Conservation (phyloP, 2,888 invertebrate species). For the Rosalia funebris region DNA sequence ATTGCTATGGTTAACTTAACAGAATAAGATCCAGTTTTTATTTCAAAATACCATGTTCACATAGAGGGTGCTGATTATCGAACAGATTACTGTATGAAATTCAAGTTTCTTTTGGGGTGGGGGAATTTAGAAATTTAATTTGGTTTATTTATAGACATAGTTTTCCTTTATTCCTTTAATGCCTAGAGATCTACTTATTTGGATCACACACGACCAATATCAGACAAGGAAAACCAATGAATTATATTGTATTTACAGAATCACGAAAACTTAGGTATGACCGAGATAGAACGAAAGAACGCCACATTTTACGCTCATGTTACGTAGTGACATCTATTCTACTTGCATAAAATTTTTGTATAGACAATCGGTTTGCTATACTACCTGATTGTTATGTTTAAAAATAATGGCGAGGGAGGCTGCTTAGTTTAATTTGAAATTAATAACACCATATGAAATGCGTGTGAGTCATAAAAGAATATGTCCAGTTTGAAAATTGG, state of each 20-base stretch:
- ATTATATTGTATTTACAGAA: background rate
- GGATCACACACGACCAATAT: no score
- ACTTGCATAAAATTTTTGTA: background rate
- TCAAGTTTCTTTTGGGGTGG: no score
- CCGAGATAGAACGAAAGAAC: background rate
- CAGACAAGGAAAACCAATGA: no score
- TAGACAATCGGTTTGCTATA: background rate
- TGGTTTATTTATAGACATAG: no score
- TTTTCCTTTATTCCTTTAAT: no score
- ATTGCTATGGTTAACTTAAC: no score
- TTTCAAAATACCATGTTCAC: no score
- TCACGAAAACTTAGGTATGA: background rate
- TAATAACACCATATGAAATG: conserved; percentile 51
- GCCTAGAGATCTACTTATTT: no score
- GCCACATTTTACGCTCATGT: background rate
- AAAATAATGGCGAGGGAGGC: conserved; percentile 43
- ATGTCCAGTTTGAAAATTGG: conserved; percentile 73
- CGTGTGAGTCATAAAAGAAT: conserved; percentile 65
- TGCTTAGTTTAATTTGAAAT: conserved; percentile 40
- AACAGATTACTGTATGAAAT: no score
- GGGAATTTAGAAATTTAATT: no score
- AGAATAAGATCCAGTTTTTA: no score
- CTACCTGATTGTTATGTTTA: conserved; percentile 47
- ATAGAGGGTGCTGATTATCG: no score
- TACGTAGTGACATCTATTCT: background rate